These are phyloP conservation scores for Orchesellides sinensis DNA, from an alignment of 2,888 invertebrate species.

Conservation along the genomic window DNA sequence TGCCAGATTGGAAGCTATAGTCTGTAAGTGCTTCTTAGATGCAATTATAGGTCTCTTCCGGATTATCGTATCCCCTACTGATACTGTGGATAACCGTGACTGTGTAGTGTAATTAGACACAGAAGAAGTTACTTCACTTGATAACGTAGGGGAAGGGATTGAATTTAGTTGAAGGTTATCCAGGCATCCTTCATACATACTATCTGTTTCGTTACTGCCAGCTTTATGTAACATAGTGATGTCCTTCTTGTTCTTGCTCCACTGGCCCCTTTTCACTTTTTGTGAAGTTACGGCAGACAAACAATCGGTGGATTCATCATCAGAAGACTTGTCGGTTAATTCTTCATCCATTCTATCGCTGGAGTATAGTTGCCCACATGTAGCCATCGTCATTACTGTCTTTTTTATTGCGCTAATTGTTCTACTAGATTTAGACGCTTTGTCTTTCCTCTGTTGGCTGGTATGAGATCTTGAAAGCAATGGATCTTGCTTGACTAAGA, in stretches of 20 bases:
- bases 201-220: constrained; percentile 18
- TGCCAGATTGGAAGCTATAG: constrained; percentile 21
- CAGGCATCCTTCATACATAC: background rate
- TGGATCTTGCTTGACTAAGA: constrained; percentile 22
- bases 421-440: background rate
- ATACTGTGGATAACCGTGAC: too few species aligned
- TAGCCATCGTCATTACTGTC: background rate
- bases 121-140: too few species aligned
- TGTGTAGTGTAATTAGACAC: too few species aligned
- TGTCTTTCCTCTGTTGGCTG: background rate
- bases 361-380: too few species aligned
- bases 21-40: constrained; percentile 34
- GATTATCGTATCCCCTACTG: background rate
- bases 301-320: too few species aligned
- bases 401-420: background rate
- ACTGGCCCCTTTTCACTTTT: background rate
- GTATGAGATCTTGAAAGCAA: background rate
- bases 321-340: too few species aligned
- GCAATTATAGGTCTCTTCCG: too few species aligned
- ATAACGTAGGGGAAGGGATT: too few species aligned
- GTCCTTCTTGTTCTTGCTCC: background rate
- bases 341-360: too few species aligned
- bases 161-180: too few species aligned
- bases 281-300: too few species aligned
- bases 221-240: too few species aligned